Percentiles rank a stretch among this genome's conserved stretches.
Conservation (phyloP, 2,113 vertebrate genomes). For the Lepus europaeus region DNA sequence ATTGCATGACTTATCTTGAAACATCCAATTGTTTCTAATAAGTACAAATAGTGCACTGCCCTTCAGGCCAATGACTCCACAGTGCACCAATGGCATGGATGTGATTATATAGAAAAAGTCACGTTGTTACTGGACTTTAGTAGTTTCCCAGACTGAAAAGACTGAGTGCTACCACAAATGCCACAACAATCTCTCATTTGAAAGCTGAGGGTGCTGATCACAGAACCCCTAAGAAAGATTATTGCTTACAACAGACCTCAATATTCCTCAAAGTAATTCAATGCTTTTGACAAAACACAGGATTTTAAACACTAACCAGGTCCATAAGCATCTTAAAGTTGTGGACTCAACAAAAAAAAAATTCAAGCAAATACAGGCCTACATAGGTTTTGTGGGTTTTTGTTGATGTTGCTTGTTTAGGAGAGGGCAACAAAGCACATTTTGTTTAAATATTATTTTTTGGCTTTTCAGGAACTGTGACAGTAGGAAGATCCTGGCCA, state of each 20-base stretch:
- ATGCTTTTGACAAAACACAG: slow-evolving; percentile 6
- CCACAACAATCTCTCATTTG: not conserved
- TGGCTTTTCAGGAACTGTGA: too few species aligned
- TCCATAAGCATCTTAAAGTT: not conserved
- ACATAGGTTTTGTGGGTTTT: not conserved
- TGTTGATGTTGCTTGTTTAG: not conserved
- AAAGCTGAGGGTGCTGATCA: not conserved
- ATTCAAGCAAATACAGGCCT: not conserved
- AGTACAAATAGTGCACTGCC: not conserved
- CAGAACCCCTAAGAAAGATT: slow-evolving; percentile 30
- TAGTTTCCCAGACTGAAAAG: slow-evolving; percentile 7
- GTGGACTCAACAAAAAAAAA: not conserved
- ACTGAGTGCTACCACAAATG: not conserved
- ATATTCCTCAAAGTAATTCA: slow-evolving; percentile 46
- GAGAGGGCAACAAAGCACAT: not conserved
- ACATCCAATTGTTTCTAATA: not conserved
- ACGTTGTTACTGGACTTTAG: not conserved
- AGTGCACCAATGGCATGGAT: not conserved
- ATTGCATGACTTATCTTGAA: slow-evolving; percentile 8
- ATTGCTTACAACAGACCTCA: slow-evolving; percentile 27
- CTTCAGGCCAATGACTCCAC: not conserved
- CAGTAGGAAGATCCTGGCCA: too few species aligned
- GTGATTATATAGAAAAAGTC: not conserved
- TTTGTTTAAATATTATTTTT: not conserved
- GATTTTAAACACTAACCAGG: slow-evolving; percentile 9